A percentile compares a stretch with the other conserved stretches of the same genome.
phyloP scores from a whole-genome alignment of 2,888 invertebrate genomes.

The Andrena hattorfiana region DNA sequence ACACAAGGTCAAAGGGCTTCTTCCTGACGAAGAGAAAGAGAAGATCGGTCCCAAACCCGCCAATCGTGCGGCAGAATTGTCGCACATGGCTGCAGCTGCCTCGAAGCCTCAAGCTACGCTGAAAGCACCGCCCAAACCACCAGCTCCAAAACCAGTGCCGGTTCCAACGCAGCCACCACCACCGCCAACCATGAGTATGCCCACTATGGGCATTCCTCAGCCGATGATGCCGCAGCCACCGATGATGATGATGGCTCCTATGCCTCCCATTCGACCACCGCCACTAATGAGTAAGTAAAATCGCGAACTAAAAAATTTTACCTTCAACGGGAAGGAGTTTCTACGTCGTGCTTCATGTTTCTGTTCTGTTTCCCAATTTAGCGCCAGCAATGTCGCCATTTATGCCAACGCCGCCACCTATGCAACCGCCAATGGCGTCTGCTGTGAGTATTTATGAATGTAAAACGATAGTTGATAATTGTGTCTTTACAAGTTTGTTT shows the following conservation, averaged over 20 bases:
- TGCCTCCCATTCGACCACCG: conserved; percentile 87
- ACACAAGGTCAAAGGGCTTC: conserved; percentile 96
- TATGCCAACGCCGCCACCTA: conserved; percentile 83
- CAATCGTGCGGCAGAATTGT: conserved; percentile 80
- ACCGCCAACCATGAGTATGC: conserved; percentile 82
- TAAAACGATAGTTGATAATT: conserved; percentile 19
- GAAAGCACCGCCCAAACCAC: conserved; percentile 83
- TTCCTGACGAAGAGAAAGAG: conserved; percentile 98
- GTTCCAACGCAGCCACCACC: conserved; percentile 84
- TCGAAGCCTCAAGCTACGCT: conserved; percentile 82
- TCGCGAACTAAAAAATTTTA: background rate
- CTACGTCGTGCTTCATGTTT: background rate
- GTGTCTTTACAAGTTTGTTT: background rate
- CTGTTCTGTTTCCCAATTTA: conserved; percentile 40
- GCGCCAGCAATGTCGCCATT: conserved; percentile 84
- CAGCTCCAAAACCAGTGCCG: conserved; percentile 82
- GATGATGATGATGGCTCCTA: conserved; percentile 89
- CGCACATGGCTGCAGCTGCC: conserved; percentile 83
- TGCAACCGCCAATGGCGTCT: conserved; percentile 84
- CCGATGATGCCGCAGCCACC: conserved; percentile 86
- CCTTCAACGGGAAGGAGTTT: background rate
- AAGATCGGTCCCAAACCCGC: conserved; percentile 97
- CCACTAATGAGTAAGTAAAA: conserved; percentile 86
- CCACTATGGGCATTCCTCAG: conserved; percentile 85
- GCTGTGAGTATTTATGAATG: conserved; percentile 72